Base-by-base conservation (phyloP, 2,797 vertebrate genomes). In the Myoxocephalus aenaeus region DNA sequence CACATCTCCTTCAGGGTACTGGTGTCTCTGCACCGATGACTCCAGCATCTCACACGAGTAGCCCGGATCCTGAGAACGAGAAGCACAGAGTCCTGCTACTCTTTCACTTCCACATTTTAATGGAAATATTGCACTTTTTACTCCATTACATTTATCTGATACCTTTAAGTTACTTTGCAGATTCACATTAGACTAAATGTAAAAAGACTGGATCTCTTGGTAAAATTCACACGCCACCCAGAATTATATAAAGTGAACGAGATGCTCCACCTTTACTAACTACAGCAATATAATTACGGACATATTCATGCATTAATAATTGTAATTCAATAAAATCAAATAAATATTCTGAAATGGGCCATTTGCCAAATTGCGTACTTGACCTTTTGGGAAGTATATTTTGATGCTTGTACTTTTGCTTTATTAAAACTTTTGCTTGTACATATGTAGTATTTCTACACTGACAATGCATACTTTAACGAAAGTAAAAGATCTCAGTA, bases 11-110 rank as follows among this genome's bases (percentile, higher is more conserved):
- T 92, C 83, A 32, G 96, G 96, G 85, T 93, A 97, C 59, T 91
- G 91, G 57, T 97, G 84, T 80, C 80, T 92, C 84, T 89, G 83
- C 79, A 96, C 93, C 0, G 96, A 96, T 0, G 94, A 91, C 65
- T 96, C 96, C 81, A 96, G 86, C 95, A 97, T 97, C 93, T 97
- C 96, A 67, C 94, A 95, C 7, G 96, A 97, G 84, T 96, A 97
- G 42, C 96, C 97, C 20, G 96, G 89, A 80, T 95, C 94, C 96
- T 96, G 90, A 50, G 72, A 69, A 62, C 27, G 75, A 40, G 0
- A 34, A 75, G 10, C 48, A 56, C 48, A 56, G 17, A 59, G 7
- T 48, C 46, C 25, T 62, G n/a, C n/a, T 61, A 7, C 5, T 42
- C 13, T 40, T 62, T 8, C 38, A 40, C 1, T 36, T 14, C n/a